Percentiles rank a stretch among this genome's conserved stretches.
Evolutionary conservation across 2,888 invertebrate genomes (phyloP).

Genomic region (Bellardia pandia): DNA sequence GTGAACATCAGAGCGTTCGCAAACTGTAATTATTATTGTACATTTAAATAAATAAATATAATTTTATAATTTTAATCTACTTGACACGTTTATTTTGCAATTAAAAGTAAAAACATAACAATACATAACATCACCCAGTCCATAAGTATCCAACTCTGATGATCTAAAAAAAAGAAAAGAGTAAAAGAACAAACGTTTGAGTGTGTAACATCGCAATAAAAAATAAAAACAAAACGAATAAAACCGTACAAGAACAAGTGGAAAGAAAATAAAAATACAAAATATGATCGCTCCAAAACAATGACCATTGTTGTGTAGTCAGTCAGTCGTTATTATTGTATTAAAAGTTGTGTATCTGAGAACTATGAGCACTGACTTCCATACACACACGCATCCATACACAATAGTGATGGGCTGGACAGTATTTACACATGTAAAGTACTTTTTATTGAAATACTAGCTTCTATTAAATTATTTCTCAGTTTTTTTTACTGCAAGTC

Average conservation of each 20-base stretch:
- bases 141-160: too few relatives aligned
- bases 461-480: too few relatives aligned
- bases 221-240: neutral
- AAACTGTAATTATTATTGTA: too few relatives aligned
- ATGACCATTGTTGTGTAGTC: slow-evolving; percentile 49
- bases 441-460: neutral
- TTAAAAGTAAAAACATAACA: too few relatives aligned
- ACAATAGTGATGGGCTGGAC: neutral
- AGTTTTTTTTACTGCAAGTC: too few relatives aligned
- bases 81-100: too few relatives aligned
- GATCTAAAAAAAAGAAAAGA: neutral
- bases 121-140: too few relatives aligned
- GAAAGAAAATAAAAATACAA: slow-evolving; percentile 19
- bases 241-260: slow-evolving; percentile 32
- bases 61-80: too few relatives aligned
- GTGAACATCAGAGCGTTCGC: too few relatives aligned
- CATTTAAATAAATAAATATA: too few relatives aligned
- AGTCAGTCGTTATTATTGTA: neutral
- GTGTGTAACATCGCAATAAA: neutral
- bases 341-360: slow-evolving; percentile 47
- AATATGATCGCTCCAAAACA: slow-evolving; percentile 47
- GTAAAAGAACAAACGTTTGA: slow-evolving; percentile 10
- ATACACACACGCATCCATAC: neutral
- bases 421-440: neutral
- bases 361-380: neutral